Evolutionary conservation across 1,140 invertebrate genomes (phyloP).

Genomic region (Formica exsecta): DNA sequence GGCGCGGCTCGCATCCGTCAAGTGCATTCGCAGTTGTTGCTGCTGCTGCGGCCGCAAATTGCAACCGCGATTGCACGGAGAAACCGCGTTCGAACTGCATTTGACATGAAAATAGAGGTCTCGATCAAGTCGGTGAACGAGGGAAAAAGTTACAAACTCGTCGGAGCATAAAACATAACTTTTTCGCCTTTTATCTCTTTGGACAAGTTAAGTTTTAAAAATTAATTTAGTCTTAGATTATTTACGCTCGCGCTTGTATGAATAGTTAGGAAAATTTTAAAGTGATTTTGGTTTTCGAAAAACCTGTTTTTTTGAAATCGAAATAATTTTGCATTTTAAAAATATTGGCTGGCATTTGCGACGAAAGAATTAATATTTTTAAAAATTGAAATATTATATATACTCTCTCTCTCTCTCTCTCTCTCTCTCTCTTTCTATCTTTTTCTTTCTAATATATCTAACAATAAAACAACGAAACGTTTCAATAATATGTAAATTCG

Average conservation of each 20-base stretch:
- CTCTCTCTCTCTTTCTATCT: background rate
- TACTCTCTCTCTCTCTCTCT: too few species aligned
- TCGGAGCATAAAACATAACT: background rate
- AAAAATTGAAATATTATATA: background rate
- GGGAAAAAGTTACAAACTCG: slow-evolving; percentile 21
- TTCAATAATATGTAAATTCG: background rate
- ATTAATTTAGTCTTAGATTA: background rate
- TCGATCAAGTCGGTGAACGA: slow-evolving; percentile 15
- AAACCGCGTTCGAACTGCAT: slow-evolving; percentile 12
- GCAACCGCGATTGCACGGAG: slow-evolving; percentile 24
- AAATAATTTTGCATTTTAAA: background rate
- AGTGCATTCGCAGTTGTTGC: background rate
- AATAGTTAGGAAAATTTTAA: background rate
- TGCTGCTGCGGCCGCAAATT: slow-evolving; percentile 36
- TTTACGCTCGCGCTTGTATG: background rate
- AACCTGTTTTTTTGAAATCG: background rate
- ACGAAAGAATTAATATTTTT: background rate
- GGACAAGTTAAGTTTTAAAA: background rate
- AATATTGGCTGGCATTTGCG: too few species aligned
- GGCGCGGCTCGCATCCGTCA: slow-evolving; percentile 8
- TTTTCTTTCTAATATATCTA: background rate
- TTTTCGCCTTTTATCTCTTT: background rate
- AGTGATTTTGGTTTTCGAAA: background rate
- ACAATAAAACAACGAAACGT: background rate
- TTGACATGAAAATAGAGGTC: slow-evolving; percentile 35